Evolutionary conservation across 2,113 vertebrate genomes (phyloP).

Genomic region (Pogona vitticeps): DNA sequence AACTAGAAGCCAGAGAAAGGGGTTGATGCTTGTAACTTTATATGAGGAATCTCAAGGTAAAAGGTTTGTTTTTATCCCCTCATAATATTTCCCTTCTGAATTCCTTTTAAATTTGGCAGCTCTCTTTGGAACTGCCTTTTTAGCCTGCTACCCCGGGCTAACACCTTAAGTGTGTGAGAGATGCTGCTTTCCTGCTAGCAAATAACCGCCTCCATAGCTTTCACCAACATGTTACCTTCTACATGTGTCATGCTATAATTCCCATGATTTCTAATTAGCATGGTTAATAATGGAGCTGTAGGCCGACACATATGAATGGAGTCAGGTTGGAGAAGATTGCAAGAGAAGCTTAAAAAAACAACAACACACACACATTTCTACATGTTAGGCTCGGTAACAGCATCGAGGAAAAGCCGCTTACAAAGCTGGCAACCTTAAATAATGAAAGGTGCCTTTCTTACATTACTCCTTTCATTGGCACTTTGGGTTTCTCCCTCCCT

Average conservation of each 20-base stretch:
- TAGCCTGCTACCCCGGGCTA: not conserved
- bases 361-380: too few species aligned
- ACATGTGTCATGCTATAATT: not conserved
- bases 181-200: not conserved
- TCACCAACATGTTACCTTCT: not conserved
- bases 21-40: constrained; percentile 35
- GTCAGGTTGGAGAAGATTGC: not conserved
- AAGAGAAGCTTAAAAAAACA: not conserved
- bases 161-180: not conserved
- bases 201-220: not conserved
- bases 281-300: not conserved
- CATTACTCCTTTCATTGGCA: constrained; percentile 19
- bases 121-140: not conserved
- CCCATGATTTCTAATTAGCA: not conserved
- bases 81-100: not conserved
- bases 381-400: not conserved
- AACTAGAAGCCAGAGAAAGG: not conserved
- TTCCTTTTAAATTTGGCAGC: constrained; percentile 20
- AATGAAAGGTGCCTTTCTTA: not conserved
- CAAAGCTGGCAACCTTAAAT: not conserved
- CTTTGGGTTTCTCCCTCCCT: not conserved
- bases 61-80: constrained; percentile 8
- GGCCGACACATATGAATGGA: too few species aligned
- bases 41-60: constrained; percentile 11
- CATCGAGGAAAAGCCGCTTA: not conserved